Evolutionary conservation across 2,113 vertebrate genomes (phyloP).

Genomic region (Otus sunia): DNA sequence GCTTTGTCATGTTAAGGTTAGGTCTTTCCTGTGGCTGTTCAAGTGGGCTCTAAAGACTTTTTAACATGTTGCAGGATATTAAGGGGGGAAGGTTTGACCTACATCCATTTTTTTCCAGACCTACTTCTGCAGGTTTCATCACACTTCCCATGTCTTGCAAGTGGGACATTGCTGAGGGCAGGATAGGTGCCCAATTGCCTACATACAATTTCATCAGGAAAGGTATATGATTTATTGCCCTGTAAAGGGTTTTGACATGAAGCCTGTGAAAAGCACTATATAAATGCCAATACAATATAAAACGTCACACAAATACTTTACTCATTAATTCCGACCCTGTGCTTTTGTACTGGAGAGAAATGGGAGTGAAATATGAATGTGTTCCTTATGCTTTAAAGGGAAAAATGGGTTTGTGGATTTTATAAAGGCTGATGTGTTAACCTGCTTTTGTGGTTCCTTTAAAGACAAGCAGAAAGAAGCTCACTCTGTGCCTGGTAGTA

Average conservation of each 20-base stretch:
- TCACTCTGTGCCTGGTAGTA: not conserved
- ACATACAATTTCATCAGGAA: conserved; percentile 56
- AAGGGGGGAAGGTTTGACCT: conserved; percentile 47
- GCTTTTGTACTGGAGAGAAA: conserved; percentile 25
- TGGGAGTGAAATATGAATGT: conserved; percentile 42
- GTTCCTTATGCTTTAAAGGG: conserved; percentile 35
- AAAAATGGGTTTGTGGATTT: conserved; percentile 45
- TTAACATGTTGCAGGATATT: conserved; percentile 57
- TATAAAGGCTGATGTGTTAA: conserved; percentile 26
- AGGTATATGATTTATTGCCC: conserved; percentile 44
- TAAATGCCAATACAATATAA: conserved; percentile 64
- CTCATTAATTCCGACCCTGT: conserved; percentile 49
- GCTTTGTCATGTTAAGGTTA: conserved; percentile 60
- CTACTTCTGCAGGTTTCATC: conserved; percentile 49
- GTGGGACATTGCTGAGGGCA: conserved; percentile 48
- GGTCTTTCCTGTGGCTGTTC: conserved; percentile 61
- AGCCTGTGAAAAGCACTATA: conserved; percentile 60
- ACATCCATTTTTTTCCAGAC: conserved; percentile 50
- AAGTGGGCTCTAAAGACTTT: conserved; percentile 48
- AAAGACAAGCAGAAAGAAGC: not conserved
- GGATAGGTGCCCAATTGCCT: conserved; percentile 49
- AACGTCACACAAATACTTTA: conserved; percentile 60
- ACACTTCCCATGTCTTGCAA: not conserved
- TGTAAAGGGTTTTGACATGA: conserved; percentile 60
- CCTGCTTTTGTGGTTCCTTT: not conserved